Conservation (phyloP, 2,797 vertebrate species). For the Diplodus sargus region DNA sequence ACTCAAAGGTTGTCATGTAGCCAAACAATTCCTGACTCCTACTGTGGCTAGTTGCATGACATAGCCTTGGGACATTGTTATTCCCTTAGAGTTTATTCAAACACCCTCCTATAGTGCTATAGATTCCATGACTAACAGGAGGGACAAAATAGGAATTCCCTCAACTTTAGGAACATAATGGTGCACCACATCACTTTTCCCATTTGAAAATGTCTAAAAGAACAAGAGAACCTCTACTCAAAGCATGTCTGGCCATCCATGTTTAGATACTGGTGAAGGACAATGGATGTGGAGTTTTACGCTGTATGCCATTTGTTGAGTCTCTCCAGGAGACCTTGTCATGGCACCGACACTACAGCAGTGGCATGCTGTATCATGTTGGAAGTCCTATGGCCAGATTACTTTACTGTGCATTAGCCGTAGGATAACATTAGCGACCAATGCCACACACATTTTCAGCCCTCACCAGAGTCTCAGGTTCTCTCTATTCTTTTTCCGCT, state of each 20-base stretch:
- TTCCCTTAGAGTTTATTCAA: conserved; percentile 10
- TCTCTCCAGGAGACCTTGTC: neutral
- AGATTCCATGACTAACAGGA: neutral
- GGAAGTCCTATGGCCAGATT: neutral
- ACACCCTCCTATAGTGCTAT: neutral
- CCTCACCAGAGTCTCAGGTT: no score
- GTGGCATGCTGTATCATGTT: neutral
- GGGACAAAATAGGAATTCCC: neutral
- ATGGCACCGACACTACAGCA: neutral
- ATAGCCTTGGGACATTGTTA: neutral
- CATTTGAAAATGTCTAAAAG: neutral
- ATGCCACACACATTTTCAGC: no score
- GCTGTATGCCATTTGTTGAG: neutral
- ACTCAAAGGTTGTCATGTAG: conserved; percentile 6
- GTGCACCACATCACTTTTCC: conserved; percentile 5
- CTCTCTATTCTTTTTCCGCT: no score
- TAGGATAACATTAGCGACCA: no score
- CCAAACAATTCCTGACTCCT: conserved; percentile 24
- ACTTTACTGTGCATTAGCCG: no score
- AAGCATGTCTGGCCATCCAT: neutral
- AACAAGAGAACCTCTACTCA: neutral
- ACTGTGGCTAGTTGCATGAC: neutral
- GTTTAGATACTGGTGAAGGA: neutral
- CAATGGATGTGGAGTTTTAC: neutral
- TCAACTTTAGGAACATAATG: neutral